Conservation (phyloP, 2,888 invertebrate species). For the Amiota mariae region DNA sequence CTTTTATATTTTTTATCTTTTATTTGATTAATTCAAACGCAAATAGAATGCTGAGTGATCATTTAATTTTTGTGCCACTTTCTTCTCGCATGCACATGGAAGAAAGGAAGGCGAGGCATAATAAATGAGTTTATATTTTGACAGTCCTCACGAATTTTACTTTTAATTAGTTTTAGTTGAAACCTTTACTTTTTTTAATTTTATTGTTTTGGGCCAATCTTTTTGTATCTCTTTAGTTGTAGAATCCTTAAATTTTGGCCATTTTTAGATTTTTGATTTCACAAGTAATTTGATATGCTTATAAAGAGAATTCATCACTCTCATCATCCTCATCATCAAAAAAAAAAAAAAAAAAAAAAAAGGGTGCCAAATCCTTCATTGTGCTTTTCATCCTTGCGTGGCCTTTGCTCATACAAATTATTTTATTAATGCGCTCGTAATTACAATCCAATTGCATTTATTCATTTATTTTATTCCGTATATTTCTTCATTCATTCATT, state of each 20-base stretch:
- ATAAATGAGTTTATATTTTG: constrained; percentile 9
- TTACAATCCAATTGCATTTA: constrained; percentile 65
- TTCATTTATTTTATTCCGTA: not conserved
- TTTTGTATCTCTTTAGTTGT: not conserved
- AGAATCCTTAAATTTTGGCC: not conserved
- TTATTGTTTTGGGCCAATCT: not conserved
- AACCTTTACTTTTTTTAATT: not conserved
- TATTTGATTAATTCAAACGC: constrained; percentile 58
- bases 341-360: not conserved
- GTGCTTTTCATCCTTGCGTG: constrained; percentile 38
- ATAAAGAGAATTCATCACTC: constrained; percentile 31
- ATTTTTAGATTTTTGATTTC: not conserved
- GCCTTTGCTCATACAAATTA: constrained; percentile 41
- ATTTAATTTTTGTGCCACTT: constrained; percentile 57
- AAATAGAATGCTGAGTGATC: constrained; percentile 68
- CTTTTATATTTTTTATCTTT: not conserved
- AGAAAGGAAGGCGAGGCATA: constrained; percentile 1
- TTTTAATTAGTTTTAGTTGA: constrained; percentile 7
- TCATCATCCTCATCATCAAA: not conserved
- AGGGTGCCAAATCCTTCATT: constrained; percentile 56
- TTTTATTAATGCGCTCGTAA: constrained; percentile 63
- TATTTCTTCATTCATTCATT: not conserved
- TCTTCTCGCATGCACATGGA: constrained; percentile 21
- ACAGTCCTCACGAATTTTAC: not conserved
- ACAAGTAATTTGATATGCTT: constrained; percentile 64